These are phyloP conservation scores for Cebus imitator DNA, from an alignment of 2,113 vertebrate species.

Conservation along the genomic window DNA sequence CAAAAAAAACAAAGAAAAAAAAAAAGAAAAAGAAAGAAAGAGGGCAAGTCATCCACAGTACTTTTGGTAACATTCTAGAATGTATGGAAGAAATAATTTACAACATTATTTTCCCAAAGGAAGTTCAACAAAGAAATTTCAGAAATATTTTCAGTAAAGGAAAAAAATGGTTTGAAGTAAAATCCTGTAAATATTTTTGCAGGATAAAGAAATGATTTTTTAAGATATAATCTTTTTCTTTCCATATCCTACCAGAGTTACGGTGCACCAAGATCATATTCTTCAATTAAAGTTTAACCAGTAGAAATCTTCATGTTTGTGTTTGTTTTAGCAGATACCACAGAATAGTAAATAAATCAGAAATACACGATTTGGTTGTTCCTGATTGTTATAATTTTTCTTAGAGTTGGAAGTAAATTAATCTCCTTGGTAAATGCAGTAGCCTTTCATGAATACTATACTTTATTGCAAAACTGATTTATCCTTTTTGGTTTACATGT, in stretches of 20 bases:
- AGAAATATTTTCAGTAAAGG: not conserved
- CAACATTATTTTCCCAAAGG: not conserved
- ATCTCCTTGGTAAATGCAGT: not conserved
- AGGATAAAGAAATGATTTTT: constrained; percentile 23
- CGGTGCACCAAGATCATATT: not conserved
- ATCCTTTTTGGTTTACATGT: not conserved
- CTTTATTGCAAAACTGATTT: not conserved
- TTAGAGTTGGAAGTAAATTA: not conserved
- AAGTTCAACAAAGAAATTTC: not conserved
- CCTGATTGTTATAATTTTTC: not conserved
- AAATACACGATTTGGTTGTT: not conserved
- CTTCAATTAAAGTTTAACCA: not conserved
- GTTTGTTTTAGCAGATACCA: not conserved
- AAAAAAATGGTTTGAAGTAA: not conserved
- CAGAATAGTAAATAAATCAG: not conserved
- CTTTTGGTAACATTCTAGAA: not conserved
- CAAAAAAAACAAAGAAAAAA: too few relatives aligned
- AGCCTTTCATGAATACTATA: not conserved
- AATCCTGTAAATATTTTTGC: not conserved
- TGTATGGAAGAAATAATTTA: not conserved
- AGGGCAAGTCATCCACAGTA: not conserved
- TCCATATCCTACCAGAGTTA: not conserved
- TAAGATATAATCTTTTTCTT: not conserved
- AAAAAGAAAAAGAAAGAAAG: not conserved
- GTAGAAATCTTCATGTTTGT: not conserved